Base-by-base conservation (phyloP, 1,140 invertebrate genomes). In the Tyrophagus putrescentiae region DNA sequence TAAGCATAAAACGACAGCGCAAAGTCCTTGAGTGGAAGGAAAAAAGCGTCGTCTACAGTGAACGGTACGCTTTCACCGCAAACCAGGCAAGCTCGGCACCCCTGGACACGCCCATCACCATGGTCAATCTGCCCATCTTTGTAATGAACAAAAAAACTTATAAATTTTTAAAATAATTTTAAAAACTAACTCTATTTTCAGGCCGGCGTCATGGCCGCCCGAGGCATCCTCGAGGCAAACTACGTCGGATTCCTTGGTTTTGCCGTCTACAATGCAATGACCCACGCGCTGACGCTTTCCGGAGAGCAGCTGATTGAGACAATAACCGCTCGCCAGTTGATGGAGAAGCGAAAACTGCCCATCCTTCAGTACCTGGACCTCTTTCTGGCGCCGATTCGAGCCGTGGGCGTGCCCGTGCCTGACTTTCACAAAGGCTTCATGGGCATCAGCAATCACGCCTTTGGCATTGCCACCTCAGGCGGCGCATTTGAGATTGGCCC, bases 361-460 rank as follows among this genome's bases (percentile, higher is more conserved):
- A 7, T 48, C 7, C 23, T 48, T 48, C 13, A 48, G 31, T 7
- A 6, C 7, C 7, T 48, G 7, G 45, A 48, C 18, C 7, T 18
- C 7, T 9, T 48, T 7, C 21, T 48, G 7, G 6, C 13, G 18
- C 45, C 45, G 31, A 21, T 48, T 7, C 45, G 45, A 25, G 23
- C 21, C 21, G 13, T 48, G 7, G 45, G 45, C 23, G 31, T 48
- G 21, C 23, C 23, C 31, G 45, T 48, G 45, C 45, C 45, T 7
- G 18, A 48, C 21, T 48, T 48, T 48, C 7, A 48, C 13, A 29
- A 48, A 18, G 45, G 45, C 9, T 25, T 21, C 45, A 48, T 48
- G 45, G 45, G 45, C 45, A 48, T 48, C 23, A 25, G 23, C 18
- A 48, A 48, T 48, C 45, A 48, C 18, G 23, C 45, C 13, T 48